Evolutionary conservation across 2,797 vertebrate species (phyloP), one percentile per base, ranked within the genome.

Genomic region (Sebastes nivosus): DNA sequence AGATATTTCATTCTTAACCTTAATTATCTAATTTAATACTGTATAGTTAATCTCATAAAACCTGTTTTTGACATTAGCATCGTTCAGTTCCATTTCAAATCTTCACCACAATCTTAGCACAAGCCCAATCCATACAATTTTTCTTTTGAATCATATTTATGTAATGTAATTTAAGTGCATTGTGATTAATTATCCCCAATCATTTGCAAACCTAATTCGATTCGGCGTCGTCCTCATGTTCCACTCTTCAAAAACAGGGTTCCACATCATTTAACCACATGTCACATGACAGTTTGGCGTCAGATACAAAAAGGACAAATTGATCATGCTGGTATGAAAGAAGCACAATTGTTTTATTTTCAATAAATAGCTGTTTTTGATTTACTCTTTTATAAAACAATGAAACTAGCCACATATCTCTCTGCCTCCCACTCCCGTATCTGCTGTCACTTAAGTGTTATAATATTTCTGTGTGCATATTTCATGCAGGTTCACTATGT

Each of bases 371-470:
- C 90, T 94, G 88, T 93, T 94, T 52, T 93, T 86, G 78, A 70
- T 87, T 89, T 90, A 73, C 60, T 86, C 42, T 89, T 87, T 89
- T 92, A 90, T 82, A 81, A 93, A 52, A 93, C 86, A 82, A 91
- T 89, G 81, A 92, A 93, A 93, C 89, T 94, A 94, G 91, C 93
- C 94, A 94, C 94, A 93, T 93, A 90, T 95, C 87, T 94, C 88
- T 95, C 94, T 94, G 92, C 92, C 94, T 93, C 92, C 91, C 91
- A 95, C 95, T 93, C 94, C 92, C 71, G 58, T 91, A 94, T 95
- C 96, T 95, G 94, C 95, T 97, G 95, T 97, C 96, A 94, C 92
- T 93, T 94, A 93, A 93, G 90, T 96, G 91, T 95, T 93, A 94
- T 93, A 86, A 89, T 94, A 94, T 96, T 95, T 94, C 93, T 93